Evolutionary conservation across 2,888 invertebrate genomes (phyloP), one percentile per base, ranked within the genome.

Genomic region (Diabrotica balteata): DNA sequence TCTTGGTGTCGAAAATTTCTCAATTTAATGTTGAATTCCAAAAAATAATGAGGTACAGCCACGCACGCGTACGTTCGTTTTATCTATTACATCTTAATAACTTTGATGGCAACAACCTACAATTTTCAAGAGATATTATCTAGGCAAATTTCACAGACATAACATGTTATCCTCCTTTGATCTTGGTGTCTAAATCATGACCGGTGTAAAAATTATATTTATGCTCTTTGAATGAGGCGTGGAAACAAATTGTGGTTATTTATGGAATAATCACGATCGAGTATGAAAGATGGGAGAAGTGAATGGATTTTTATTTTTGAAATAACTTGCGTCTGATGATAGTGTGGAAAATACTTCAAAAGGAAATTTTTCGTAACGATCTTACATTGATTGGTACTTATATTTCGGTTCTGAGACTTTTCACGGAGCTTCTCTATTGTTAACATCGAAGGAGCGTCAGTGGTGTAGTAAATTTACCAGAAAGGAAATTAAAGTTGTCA

Each of bases 21-120:
- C 8, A 10, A 47, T 47, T 47, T 47, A 47, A 9, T 47, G 47
- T 47, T 10, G 47, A 8, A 47, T 47, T 9, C 17, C 22, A 53
- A 22, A 42, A 54, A 57, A 57, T 10, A 64, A 64, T 51, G 58
- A 52, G n/a, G 6, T 44, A 45, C 46, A 58, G 58, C 64, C 58
- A 64, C 58, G 64, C 64, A 43, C 53, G 50, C 58, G 11, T 55
- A 46, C 46, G 47, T 52, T 9, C 59, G 52, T 55, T 63, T 67
- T 69, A 69, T 69, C 69, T 59, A 44, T 55, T 52, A 58, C 49
- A 69, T 69, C 66, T 69, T 69, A 69, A 69, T 69, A 59, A 69
- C 63, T 63, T 46, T 52, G 57, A 59, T 59, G 61, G 54, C 62
- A 45, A 63, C 65, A 69, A 69, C 69, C 58, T 63, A 66, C 66